phyloP scores from a whole-genome alignment of 2,888 invertebrate genomes.

The Magallana nippona region DNA sequence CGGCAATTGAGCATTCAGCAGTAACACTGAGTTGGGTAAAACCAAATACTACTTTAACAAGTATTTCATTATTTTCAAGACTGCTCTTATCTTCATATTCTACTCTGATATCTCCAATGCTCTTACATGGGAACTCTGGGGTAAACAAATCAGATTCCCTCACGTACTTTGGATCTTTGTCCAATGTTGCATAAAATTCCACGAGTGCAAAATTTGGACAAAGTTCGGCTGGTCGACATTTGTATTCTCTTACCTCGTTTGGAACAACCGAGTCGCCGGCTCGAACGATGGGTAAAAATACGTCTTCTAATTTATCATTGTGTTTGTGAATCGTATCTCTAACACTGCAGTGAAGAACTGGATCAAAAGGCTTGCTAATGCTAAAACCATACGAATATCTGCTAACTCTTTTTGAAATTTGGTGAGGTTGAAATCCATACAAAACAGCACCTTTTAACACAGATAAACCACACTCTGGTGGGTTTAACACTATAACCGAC shows the following conservation, averaged over 20 bases:
- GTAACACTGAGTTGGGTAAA: not conserved
- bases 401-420: not conserved
- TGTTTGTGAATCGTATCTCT: not conserved
- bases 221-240: not conserved
- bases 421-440: not conserved
- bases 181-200: not conserved
- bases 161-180: not conserved
- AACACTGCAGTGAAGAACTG: not conserved
- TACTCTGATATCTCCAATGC: not conserved
- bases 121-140: not conserved
- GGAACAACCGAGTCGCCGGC: not conserved
- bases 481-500: not conserved
- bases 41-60: not conserved
- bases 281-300: not conserved
- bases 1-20: not conserved
- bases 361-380: not conserved
- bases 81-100: not conserved
- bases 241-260: not conserved
- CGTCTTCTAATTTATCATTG: not conserved
- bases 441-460: conserved; percentile 9
- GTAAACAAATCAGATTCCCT: not conserved
- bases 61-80: not conserved
- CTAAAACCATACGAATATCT: conserved; percentile 8
- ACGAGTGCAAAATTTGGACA: not conserved
- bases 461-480: conserved; percentile 2